A percentile compares a stretch with the other conserved stretches of the same genome.
Conservation (phyloP, 2,113 vertebrate genomes). For the Pteropus alecto region DNA sequence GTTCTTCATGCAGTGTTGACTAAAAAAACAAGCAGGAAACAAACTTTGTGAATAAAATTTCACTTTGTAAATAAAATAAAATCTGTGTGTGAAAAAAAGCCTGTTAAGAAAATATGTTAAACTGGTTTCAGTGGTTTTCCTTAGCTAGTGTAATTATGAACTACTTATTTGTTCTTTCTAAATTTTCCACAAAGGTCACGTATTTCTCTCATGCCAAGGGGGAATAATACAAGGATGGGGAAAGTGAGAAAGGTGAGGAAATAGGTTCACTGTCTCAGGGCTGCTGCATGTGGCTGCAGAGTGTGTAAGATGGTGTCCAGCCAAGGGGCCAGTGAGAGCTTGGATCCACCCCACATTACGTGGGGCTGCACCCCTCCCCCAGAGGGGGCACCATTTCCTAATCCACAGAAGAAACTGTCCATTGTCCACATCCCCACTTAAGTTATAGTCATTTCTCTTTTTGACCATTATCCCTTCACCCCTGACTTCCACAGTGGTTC, state of each 20-base stretch:
- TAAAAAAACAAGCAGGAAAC: not conserved
- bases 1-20: not conserved
- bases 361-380: rapidly evolving
- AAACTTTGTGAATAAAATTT: not conserved
- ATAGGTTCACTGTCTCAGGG: not conserved
- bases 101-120: not conserved
- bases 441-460: not conserved
- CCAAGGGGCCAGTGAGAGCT: not conserved
- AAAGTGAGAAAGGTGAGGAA: not conserved
- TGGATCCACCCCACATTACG: not conserved
- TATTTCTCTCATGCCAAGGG: not conserved
- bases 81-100: not conserved
- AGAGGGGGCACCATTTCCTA: rapidly evolving
- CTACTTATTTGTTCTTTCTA: not conserved
- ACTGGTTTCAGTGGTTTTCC: not conserved
- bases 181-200: not conserved
- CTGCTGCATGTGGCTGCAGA: not conserved
- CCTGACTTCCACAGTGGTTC: not conserved
- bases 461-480: not conserved
- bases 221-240: not conserved
- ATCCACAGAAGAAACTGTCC: not conserved
- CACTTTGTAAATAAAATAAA: not conserved
- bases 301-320: not conserved
- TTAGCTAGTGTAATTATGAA: not conserved
- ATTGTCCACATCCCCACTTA: not conserved